phyloP scores from a whole-genome alignment of 2,113 vertebrate genomes.

The Centropus bengalensis region DNA sequence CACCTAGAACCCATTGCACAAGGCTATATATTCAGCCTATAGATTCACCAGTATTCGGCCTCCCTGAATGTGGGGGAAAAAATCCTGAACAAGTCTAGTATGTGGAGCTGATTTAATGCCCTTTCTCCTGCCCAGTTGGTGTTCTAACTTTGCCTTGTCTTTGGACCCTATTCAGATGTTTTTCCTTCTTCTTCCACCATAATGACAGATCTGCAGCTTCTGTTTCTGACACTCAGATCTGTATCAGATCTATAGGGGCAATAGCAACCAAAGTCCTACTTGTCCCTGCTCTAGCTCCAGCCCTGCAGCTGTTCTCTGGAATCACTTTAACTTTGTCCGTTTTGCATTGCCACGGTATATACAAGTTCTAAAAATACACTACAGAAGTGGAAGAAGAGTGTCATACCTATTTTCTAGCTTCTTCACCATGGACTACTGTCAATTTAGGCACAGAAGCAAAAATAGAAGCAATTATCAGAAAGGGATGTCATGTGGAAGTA shows the following conservation, averaged over 20 bases:
- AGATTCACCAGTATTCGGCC: neutral
- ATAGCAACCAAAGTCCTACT: neutral
- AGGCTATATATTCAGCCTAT: neutral
- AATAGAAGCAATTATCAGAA: neutral
- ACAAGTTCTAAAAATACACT: neutral
- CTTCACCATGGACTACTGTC: neutral
- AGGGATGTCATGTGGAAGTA: neutral
- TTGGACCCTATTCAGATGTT: neutral
- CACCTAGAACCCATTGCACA: neutral
- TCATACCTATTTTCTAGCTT: neutral
- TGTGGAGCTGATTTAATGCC: neutral
- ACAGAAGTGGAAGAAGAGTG: neutral
- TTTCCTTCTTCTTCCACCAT: neutral
- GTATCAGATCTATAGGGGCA: neutral
- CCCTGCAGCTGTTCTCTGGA: neutral
- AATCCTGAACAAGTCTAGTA: neutral
- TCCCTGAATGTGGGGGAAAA: neutral
- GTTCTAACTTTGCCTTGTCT: neutral
- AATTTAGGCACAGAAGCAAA: neutral
- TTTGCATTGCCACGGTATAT: neutral
- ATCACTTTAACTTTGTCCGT: neutral
- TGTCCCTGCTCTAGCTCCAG: neutral
- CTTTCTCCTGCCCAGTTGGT: neutral
- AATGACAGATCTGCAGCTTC: neutral
- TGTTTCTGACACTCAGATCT: neutral